Base-by-base conservation (phyloP, 2,113 vertebrate genomes). In the Marcusenius ussheri region DNA sequence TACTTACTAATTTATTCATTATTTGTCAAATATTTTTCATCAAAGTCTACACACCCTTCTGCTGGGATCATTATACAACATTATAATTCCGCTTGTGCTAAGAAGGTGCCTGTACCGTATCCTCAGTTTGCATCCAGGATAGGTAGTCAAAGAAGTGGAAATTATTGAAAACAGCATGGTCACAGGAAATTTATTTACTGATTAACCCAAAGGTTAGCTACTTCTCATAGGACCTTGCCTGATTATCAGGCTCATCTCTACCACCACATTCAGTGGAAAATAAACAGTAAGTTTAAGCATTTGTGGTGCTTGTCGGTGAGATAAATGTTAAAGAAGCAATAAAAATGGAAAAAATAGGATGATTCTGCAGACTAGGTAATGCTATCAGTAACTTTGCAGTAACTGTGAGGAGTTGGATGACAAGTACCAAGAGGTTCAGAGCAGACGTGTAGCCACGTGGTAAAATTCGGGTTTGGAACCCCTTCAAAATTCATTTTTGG, bases 141-240 rank as follows among this genome's bases (percentile, higher is more conserved):
- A 84, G 47, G 10, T 27, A 77, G 49, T 86, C 42, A 84, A 88
- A 90, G 74, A 47, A 80, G 66, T 80, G 89, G 89, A 90, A 90
- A 90, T 74, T 90, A 45, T 5, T 35, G 17, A 74, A 53, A 46
- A 87, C 46, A 15, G n/a, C 35, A 58, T 35, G 47, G 87, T 66
- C 62, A 46, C 15, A 53, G 89, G 62, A 49, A 62, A 62, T 27
- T 24, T 87, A 50, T 39, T 27, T 51, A 90, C 62, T 85, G 53
- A 90, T 90, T 87, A 90, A 90, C 89, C 45, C 21, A 53, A 45
- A 58, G 51, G 50, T 35, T 35, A 89, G 50, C 49, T 39, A 84
- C 77, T 80, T 84, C 24, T 56, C 39, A 49, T 39, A 10, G 35
- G 89, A 84, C 17, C 51, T 13, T 89, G 89, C 50, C 77, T 58